Conservation (phyloP, 2,113 vertebrate species). For the Elaphurus davidianus region DNA sequence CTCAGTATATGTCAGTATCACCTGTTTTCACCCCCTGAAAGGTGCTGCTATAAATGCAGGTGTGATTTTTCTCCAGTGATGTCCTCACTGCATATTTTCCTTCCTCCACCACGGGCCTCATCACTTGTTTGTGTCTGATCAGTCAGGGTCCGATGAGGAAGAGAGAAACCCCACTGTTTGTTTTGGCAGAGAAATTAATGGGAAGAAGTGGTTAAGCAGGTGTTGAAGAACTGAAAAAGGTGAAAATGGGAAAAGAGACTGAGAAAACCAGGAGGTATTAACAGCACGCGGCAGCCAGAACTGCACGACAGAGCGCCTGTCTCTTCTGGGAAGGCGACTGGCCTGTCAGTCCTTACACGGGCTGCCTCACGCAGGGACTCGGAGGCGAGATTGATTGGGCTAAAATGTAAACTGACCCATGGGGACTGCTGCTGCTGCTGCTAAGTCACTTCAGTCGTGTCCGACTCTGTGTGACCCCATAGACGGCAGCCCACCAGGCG, state of each 20-base stretch:
- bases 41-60: not conserved
- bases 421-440: not conserved
- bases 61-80: not conserved
- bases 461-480: not conserved
- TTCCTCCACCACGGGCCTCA: not conserved
- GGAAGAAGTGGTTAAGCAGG: not conserved
- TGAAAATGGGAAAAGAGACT: not conserved
- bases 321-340: not conserved
- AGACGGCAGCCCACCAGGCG: not conserved
- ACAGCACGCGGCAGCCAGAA: accelerated
- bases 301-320: not conserved
- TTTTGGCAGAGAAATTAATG: not conserved
- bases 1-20: accelerated
- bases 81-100: not conserved
- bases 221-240: not conserved
- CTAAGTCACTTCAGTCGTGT: accelerated
- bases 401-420: not conserved
- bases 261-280: not conserved
- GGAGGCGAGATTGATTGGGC: too few relatives aligned
- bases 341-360: not conserved
- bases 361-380: not conserved
- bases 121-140: not conserved
- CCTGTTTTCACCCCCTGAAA: not conserved
- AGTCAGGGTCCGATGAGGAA: not conserved
- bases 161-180: not conserved